phyloP scores from a whole-genome alignment of 2,797 vertebrate genomes.

The Jordanella pulchra region DNA sequence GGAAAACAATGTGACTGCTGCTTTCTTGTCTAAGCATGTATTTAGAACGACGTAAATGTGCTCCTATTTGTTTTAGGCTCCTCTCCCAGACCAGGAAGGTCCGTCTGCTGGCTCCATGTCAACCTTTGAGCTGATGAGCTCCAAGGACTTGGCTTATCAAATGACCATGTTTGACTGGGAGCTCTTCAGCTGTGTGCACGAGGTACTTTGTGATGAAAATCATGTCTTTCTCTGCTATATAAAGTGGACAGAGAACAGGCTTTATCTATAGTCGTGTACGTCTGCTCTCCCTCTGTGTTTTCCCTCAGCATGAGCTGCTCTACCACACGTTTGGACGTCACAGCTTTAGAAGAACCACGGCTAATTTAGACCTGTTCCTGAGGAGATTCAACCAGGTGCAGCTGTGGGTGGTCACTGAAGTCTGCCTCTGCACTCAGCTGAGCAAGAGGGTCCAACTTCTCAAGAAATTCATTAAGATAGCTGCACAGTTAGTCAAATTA shows the following conservation, averaged over 20 bases:
- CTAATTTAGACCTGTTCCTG: slow-evolving; percentile 95
- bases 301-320: slow-evolving; percentile 89
- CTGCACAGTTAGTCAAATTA: slow-evolving; percentile 91
- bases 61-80: slow-evolving; percentile 74
- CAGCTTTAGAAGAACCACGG: slow-evolving; percentile 92
- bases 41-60: slow-evolving; percentile 9
- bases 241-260: neutral
- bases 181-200: slow-evolving; percentile 96
- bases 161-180: slow-evolving; percentile 98
- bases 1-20: slow-evolving; percentile 40
- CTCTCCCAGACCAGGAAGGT: slow-evolving; percentile 94
- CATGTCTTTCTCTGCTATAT: neutral
- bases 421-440: slow-evolving; percentile 93
- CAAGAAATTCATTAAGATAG: slow-evolving; percentile 99
- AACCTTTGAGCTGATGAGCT: slow-evolving; percentile 98
- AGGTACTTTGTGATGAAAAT: slow-evolving; percentile 78
- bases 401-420: slow-evolving; percentile 97
- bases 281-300: slow-evolving; percentile 1
- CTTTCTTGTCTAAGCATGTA: neutral
- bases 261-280: neutral
- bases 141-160: slow-evolving; percentile 96
- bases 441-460: slow-evolving; percentile 97
- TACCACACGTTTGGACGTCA: slow-evolving; percentile 96
- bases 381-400: slow-evolving; percentile 97
- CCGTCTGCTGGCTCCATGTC: slow-evolving; percentile 91